Base-by-base conservation (phyloP, 2,113 vertebrate species). In the Ceyx melanurus region DNA sequence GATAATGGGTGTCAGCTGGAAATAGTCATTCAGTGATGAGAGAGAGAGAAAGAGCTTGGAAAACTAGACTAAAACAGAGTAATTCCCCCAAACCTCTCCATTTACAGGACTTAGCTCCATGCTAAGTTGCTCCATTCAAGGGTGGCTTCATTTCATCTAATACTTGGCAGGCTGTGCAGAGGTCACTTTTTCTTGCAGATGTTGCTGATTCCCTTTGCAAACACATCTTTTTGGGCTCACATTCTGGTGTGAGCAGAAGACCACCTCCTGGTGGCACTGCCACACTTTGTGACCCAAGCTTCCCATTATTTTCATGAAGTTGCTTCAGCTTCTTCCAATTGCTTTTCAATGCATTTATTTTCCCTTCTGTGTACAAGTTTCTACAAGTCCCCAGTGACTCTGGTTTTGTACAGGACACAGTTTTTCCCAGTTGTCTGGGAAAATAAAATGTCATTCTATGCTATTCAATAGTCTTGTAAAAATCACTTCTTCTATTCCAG, bases 131-230 rank as follows among this genome's bases (percentile, higher is more conserved):
- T 31, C 37, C 60, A 62, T 42, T 46, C 50, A 45, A 21, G 9
- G 0, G 1, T 3, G 26, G 5, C 6, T 84, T 53, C 23, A 53
- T 73, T 14, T 22, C 25, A 13, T 6, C 6, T 51, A 11, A 8
- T 6, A 2, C 21, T 76, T 40, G 25, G 7, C 58, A 11, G 8
- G 17, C 2, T 21, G 10, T 57, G 28, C 40, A 67, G 67, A 40
- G 64, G 56, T 51, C 26, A 35, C 1, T 0, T 37, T 65, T 64
- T 23, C 37, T 23, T 45, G 13, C 15, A 65, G 65, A 21, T 37
- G 50, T 26, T 35, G 10, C 22, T 13, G 25, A 0, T 26, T 76
- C 25, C 58, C 14, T 68, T 54, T 56, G 66, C 23, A 51, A 35
- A 26, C 1, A 0, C 4, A 4, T 23, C 78, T 53, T 15, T 57